Evolutionary conservation across 2,797 vertebrate species (phyloP).

Genomic region (Aselliscus stoliczkanus): DNA sequence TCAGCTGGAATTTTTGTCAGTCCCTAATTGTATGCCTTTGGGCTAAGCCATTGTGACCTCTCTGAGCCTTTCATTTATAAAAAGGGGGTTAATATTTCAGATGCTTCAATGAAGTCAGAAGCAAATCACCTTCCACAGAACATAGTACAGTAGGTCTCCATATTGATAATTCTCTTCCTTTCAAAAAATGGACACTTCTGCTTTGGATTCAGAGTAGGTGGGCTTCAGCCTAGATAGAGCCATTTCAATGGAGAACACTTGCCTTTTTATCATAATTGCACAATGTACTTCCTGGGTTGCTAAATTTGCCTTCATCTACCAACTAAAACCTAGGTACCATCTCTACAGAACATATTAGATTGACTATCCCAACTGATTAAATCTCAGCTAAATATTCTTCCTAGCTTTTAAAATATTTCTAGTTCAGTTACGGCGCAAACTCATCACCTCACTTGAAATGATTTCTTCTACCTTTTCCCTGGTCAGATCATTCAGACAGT

Average conservation of each 20-base stretch:
- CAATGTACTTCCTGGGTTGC: background rate
- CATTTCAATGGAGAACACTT: background rate
- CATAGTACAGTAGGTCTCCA: background rate
- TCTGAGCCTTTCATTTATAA: background rate
- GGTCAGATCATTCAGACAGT: background rate
- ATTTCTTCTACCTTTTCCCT: background rate
- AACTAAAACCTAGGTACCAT: background rate
- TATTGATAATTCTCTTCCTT: background rate
- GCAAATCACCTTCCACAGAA: background rate
- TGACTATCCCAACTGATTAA: background rate
- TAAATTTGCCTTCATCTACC: background rate
- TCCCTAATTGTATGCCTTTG: background rate
- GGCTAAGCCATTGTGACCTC: background rate
- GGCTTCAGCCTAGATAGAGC: background rate
- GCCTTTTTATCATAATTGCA: background rate
- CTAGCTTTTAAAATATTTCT: conserved; percentile 10
- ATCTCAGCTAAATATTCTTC: background rate
- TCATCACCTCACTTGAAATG: background rate
- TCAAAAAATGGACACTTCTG: background rate
- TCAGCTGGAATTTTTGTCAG: background rate
- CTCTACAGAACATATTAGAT: background rate
- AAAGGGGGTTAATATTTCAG: background rate
- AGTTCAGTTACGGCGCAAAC: background rate
- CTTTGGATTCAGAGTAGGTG: background rate
- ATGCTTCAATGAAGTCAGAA: background rate